Conservation (phyloP, 2,888 invertebrate genomes). For the Neria commutata region DNA sequence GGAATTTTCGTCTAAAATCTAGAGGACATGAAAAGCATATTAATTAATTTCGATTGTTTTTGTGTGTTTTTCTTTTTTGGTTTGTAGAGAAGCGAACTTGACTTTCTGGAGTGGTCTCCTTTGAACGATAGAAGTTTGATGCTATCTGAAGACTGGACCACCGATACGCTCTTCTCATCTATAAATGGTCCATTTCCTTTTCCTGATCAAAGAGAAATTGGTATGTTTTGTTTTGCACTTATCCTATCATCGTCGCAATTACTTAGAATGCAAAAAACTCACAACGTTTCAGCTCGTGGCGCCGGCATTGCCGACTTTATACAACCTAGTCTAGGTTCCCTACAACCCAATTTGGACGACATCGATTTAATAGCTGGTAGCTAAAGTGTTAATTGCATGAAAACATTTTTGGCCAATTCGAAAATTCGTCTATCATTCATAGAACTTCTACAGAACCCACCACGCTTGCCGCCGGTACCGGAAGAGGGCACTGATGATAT, state of each 20-base stretch:
- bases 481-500: slow-evolving; percentile 68
- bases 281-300: slow-evolving; percentile 64
- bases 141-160: slow-evolving; percentile 67
- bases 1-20: too few relatives aligned
- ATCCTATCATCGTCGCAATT: neutral
- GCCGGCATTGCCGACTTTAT: slow-evolving; percentile 94
- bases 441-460: slow-evolving; percentile 58
- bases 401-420: neutral
- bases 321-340: slow-evolving; percentile 95
- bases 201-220: slow-evolving; percentile 95
- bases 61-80: slow-evolving; percentile 5
- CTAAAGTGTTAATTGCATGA: neutral
- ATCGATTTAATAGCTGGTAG: slow-evolving; percentile 85
- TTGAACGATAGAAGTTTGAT: slow-evolving; percentile 58
- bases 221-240: slow-evolving; percentile 63
- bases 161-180: slow-evolving; percentile 88
- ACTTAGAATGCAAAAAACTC: neutral
- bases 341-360: slow-evolving; percentile 96
- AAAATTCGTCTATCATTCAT: neutral
- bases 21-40: too few relatives aligned
- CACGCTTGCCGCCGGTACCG: slow-evolving; percentile 68
- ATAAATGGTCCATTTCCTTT: slow-evolving; percentile 86
- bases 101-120: slow-evolving; percentile 61
- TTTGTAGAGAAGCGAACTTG: slow-evolving; percentile 60
- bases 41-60: neutral